Conservation (phyloP, 2,113 vertebrate species). For the Ictalurus punctatus region DNA sequence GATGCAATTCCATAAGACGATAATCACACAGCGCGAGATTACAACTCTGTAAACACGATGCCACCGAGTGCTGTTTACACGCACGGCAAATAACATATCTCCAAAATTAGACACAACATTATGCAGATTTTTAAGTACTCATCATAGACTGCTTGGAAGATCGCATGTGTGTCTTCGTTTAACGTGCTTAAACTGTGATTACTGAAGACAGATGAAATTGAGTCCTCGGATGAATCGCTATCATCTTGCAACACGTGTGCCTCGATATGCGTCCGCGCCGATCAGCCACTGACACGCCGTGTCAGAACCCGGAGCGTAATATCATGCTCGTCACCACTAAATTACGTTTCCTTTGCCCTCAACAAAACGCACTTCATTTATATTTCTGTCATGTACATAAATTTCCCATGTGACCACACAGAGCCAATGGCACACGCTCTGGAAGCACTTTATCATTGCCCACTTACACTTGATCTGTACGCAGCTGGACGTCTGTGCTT, state of each 20-base stretch:
- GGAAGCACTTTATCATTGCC: not conserved
- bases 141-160: constrained; percentile 19
- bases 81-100: constrained; percentile 19
- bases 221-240: constrained; percentile 28
- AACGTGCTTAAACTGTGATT: constrained; percentile 28
- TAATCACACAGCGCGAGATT: constrained; percentile 10
- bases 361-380: constrained; percentile 32
- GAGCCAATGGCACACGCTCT: not conserved
- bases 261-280: constrained; percentile 18
- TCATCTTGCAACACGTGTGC: constrained; percentile 29
- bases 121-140: constrained; percentile 34
- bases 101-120: constrained; percentile 6
- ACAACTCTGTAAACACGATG: constrained; percentile 7
- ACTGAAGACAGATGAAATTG: constrained; percentile 12
- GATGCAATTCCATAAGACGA: constrained; percentile 16
- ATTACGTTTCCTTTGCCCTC: constrained; percentile 15
- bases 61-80: constrained; percentile 41
- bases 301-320: not conserved
- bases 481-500: not conserved
- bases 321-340: not conserved
- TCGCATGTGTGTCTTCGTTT: constrained; percentile 18
- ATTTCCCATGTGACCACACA: constrained; percentile 30
- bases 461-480: constrained; percentile 25
- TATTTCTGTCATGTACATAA: constrained; percentile 12
- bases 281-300: constrained; percentile 21